Evolutionary conservation across 2,888 invertebrate genomes (phyloP).

Genomic region (Perizoma affinitatum): DNA sequence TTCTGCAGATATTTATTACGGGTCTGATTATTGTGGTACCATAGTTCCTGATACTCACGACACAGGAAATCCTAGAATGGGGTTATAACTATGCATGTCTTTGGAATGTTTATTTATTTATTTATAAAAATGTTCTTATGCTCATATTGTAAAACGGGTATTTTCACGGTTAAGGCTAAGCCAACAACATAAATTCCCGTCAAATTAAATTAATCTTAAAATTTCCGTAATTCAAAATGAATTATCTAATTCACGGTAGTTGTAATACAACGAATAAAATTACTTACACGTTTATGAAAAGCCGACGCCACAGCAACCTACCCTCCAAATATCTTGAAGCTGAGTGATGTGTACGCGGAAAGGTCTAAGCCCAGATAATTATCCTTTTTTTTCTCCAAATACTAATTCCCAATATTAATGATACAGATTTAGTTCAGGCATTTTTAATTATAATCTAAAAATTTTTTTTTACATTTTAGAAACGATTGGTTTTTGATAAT

Average conservation of each 20-base stretch:
- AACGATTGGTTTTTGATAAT: constrained; percentile 15
- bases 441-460: constrained; percentile 35
- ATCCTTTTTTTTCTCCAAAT: constrained; percentile 53
- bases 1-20: no score
- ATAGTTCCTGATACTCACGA: no score
- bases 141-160: no score
- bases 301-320: constrained; percentile 37
- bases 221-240: no score
- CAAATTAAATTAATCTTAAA: neutral
- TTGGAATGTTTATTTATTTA: no score
- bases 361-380: constrained; percentile 64
- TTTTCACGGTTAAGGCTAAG: no score
- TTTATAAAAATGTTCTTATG: no score
- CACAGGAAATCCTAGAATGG: no score
- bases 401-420: constrained; percentile 36
- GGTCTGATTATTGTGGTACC: no score
- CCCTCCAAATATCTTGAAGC: constrained; percentile 42
- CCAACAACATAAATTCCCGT: no score
- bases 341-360: constrained; percentile 63
- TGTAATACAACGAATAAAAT: neutral
- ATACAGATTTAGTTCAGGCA: constrained; percentile 34
- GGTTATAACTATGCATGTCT: no score
- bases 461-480: constrained; percentile 20
- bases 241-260: no score
- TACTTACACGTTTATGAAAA: constrained; percentile 23